Evolutionary conservation across 1,140 invertebrate genomes (phyloP), one percentile per base, ranked within the genome.

Genomic region (Pissodes strobi): DNA sequence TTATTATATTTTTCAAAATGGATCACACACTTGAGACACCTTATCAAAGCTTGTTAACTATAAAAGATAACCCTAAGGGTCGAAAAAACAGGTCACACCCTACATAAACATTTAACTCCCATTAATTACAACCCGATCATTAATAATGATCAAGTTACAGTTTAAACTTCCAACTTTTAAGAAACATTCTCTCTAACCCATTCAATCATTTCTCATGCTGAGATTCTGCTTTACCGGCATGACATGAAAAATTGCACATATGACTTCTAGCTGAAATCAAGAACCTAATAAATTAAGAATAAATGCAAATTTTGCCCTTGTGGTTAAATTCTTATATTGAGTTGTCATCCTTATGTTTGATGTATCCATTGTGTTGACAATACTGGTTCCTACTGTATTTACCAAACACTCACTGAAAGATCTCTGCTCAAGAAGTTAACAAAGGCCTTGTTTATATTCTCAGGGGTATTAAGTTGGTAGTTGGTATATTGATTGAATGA

Each of bases 401-500:
- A 58, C 56, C 39, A 58, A 58, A 58, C 53, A 58, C 56, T 58
- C 41, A 19, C 17, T 38, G 41, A 34, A 58, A 39, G 23, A 58
- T 45, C 37, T 46, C 52, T 39, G 19, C 52, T 39, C 21, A 39
- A 55, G 56, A 46, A 46, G 56, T 46, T 45, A 58, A 58, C 56
- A 58, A 58, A 46, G 56, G 56, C 17, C n/a, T 46, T 58, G 41
- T 58, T 58, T 58, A 58, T 58, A 58, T 58, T 58, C 56, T 58
- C 56, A n/a, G 17, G 41, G 43, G 56, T 30, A 45, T 58, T 46
- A 34, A 30, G 25, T 22, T 38, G 10, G 56, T 58, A 46, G 52
- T 19, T 21, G 19, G 4, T 27, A 27, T 41, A 41, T 41, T 41
- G 9, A 41, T 12, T 18, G 13, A 41, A 41, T 1, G 38, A 41